Evolutionary conservation across 2,797 vertebrate species (phyloP), one percentile per base, ranked within the genome.

Genomic region (Acestrorhynchus altus): DNA sequence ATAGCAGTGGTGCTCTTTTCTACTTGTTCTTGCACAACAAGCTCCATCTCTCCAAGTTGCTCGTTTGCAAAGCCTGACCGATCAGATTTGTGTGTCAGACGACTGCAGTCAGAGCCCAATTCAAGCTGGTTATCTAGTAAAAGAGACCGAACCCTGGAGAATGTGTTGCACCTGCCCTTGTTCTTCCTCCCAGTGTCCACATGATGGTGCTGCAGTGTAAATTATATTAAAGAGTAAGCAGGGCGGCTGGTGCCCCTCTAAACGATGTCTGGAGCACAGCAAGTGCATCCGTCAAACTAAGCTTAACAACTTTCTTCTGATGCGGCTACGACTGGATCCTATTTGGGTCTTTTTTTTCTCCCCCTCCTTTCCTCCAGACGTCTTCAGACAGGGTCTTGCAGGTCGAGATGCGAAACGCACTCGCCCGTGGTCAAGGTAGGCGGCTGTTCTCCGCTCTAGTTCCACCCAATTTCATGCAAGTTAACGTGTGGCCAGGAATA

Each of bases 391-490:
- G 72, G 71, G 67, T 82, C 81, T 73, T 75, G 72, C 77, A 35
- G 82, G 78, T 78, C 78, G 64, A 40, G 64, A 64, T n/a, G 72
- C 63, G 66, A 75, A 79, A 83, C 76, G 70, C 60, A 71, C 76
- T 70, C 71, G 70, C 56, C 71, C 46, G 68, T 77, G 78, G 80
- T 81, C 70, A 59, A 74, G 72, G 68, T 76, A 44, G 69, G 44
- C 68, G 67, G 61, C 76, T 76, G 74, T 74, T 71, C 76, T 74
- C 80, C 81, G 83, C 84, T 84, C 78, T 79, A 84, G 73, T 84
- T 84, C 84, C 84, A 86, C 80, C 81, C 84, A 86, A 86, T 86
- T 86, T 86, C 84, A 86, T 79, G 84, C 82, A 78, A 71, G 83
- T 86, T 86, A 86, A 81, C 82, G 81, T 82, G 71, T 68, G 78